Evolutionary conservation across 2,888 invertebrate species (phyloP), one percentile per base, ranked within the genome.

Genomic region (Chaetoderma sp.): DNA sequence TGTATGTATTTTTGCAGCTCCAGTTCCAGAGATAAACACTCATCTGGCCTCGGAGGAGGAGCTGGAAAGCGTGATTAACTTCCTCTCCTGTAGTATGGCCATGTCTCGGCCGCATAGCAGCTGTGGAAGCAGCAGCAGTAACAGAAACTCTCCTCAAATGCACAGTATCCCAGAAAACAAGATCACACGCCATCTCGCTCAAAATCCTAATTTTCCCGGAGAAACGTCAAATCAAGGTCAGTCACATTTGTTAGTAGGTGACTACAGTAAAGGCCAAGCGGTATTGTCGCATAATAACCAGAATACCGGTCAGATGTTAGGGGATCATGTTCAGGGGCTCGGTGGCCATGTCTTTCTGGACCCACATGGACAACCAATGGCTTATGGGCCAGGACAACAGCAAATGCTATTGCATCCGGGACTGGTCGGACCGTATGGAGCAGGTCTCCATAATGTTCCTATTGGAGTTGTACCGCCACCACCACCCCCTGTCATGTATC

Each of bases 31-130:
- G n/a, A n/a, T n/a, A 21, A 68, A 66, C 44, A 63, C 70, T 32
- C 74, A 74, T n/a, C 65, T 80, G 18, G 81, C 80, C 4, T 75
- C 80, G 6, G 81, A 81, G 58, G 83, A 83, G 68, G 83, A 82
- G 55, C 67, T 83, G 39, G 81, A 83, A 69, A 80, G 77, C 69
- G 82, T 83, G 25, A 82, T 83, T 54, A 81, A 81, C 67, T 73
- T 83, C 5, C 67, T n/a, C n/a, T n/a, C n/a, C n/a, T n/a, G n/a
- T n/a, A n/a, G n/a, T n/a, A n/a, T n/a, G n/a, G n/a, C n/a, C n/a
- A n/a, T 83, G 59, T 82, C 83, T 13, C 78, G 78, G 39, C 59
- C 63, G 28, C 74, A 74, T 6, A 63, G 68, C 4, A 64, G 59
- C 55, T 60, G 63, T 33, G 21, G 52, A 4, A 52, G 52, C 32